Evolutionary conservation across 2,113 vertebrate species (phyloP), one percentile per base, ranked within the genome.

Genomic region (Numida meleagris): DNA sequence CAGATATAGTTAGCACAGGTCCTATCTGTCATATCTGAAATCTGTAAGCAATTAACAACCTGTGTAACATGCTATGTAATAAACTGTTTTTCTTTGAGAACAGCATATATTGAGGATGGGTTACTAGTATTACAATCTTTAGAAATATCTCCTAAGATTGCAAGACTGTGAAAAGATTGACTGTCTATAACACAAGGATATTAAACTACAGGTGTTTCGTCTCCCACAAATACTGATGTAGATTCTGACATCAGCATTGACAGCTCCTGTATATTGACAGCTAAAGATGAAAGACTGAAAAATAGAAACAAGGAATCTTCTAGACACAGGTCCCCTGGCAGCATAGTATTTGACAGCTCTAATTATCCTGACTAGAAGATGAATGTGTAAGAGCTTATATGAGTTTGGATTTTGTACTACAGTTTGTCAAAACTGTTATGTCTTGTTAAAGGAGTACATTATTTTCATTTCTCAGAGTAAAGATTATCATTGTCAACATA

Each of bases 311-410:
- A 94, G 63, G 33, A 96, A 82, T 86, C 25, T 15, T 77, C 51
- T 85, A 80, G 51, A 88, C 18, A 43, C 34, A 21, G 93, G 70
- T 95, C 86, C 57, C 75, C 70, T 68, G 58, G 48, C 31, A 93
- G 40, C 25, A 90, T 33, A 38, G 7, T 89, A 46, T 82, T 89
- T 96, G 96, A 95, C 93, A 97, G 38, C 21, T 23, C 40, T 95
- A 94, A 97, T 93, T 94, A 92, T 86, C 65, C 88, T 95, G 75
- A 94, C 81, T 94, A 45, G 67, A 88, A 96, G 80, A 95, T 82
- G 50, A 90, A 95, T 95, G 66, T 89, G 87, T 96, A 67, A 27
- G 4, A 77, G 38, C 43, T 93, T 50, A 75, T 78, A 73, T 19
- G 17, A 6, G n/a, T 88, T 93, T 92, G 77, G 33, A 70, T 94